These are phyloP conservation scores for Macroglossus sobrinus DNA, from an alignment of 2,113 vertebrate genomes.

Conservation along the genomic window DNA sequence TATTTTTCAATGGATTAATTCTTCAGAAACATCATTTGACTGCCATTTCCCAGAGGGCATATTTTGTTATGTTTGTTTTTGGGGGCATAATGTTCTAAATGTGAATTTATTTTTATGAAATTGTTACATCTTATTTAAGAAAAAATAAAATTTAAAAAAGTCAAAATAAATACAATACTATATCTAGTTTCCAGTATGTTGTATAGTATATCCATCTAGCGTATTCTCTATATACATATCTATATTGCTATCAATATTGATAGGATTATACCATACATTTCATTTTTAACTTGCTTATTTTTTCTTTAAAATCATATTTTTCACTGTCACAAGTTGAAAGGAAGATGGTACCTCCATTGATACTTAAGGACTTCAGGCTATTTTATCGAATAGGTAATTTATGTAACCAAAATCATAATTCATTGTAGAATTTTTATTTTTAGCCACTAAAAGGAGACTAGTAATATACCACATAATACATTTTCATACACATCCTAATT, in stretches of 20 bases:
- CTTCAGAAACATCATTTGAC: background rate
- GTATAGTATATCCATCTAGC: background rate
- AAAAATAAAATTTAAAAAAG: background rate
- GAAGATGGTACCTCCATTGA: background rate
- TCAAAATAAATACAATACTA: background rate
- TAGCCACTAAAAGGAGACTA: background rate
- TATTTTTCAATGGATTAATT: constrained; percentile 20
- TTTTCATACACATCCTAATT: background rate
- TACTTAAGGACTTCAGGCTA: background rate
- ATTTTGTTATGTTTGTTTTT: background rate
- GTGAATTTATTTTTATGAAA: background rate
- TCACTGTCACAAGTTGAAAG: background rate
- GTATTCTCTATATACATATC: background rate
- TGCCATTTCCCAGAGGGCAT: background rate
- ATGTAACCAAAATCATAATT: background rate
- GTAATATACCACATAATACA: background rate
- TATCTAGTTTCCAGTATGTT: background rate
- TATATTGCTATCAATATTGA: background rate
- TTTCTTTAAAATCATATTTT: background rate
- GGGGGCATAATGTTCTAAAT: background rate
- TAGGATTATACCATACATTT: background rate
- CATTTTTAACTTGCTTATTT: background rate
- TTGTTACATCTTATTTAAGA: background rate
- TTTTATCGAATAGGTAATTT: background rate
- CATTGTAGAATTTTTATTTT: background rate